Base-by-base conservation (phyloP, 53 echinoderm and acorn worm species). In the Mesocentrotus franciscanus region DNA sequence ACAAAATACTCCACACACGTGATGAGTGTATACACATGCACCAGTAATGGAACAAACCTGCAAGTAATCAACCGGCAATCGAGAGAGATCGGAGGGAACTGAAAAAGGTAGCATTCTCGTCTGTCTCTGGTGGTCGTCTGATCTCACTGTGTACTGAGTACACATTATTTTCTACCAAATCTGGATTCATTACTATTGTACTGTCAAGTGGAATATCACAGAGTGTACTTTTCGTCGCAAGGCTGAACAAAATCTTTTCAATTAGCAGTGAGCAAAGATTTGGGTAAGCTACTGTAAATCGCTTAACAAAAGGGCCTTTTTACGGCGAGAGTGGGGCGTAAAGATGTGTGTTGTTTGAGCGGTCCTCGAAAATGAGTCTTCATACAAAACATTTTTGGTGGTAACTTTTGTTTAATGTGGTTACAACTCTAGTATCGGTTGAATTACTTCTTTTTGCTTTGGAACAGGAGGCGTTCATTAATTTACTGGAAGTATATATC, bases 151-250 rank as follows among this genome's bases (percentile, higher is more conserved):
- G 12, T 33, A 33, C 76, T 32, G 76, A 27, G 76, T 30, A 76
- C 33, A 76, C 76, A 76, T 76, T 76, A 76, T 81, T 81, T 79
- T 81, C 81, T 20, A 81, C 74, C 81, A 81, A 81, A 39, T 42
- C 81, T 81, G 81, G 81, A 81, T 81, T 81, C 81, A 81, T 81
- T 81, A 42, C 81, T 81, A 39, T 81, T 81, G 81, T 81, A 81
- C 81, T 81, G 81, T 42, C 81, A 81, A 42, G 81, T 81, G 42
- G 81, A 81, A 81, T 39, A 81, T 33, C 36, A 81, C 36, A 39
- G 9, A 81, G 81, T 81, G 42, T 81, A 81, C 81, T 81, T 81
- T 42, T 81, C 81, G 20, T 81, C 33, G 81, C 81, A 42, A 42
- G 9, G 8, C 42, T 76, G 81, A 39, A 20, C 29, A 74, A 10